Evolutionary conservation across 2,797 vertebrate species (phyloP).

Genomic region (Allobates femoralis): DNA sequence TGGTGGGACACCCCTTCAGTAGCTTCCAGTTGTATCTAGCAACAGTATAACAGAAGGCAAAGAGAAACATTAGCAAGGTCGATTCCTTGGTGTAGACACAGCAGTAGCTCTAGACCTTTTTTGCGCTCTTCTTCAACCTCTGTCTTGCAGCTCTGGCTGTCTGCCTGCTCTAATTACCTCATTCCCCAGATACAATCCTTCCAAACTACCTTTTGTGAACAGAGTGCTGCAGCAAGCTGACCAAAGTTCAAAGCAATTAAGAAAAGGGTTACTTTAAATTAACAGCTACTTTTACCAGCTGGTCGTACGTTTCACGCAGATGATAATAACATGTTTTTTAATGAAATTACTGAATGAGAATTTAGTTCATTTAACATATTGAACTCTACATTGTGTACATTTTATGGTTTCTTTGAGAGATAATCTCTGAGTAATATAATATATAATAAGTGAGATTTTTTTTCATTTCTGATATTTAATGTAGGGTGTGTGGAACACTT

Average conservation of each 20-base stretch:
- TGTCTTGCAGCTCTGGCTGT: constrained; percentile 78
- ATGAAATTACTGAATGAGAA: constrained; percentile 6
- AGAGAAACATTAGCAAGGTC: constrained; percentile 54
- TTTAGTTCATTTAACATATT: background rate
- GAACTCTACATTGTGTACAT: background rate
- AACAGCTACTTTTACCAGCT: constrained; percentile 73
- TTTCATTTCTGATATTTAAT: background rate
- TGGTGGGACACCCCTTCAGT: constrained; percentile 78
- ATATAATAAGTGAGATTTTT: no score
- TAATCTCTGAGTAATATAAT: background rate
- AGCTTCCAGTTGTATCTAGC: constrained; percentile 67
- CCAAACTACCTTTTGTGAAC: constrained; percentile 75
- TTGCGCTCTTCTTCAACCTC: constrained; percentile 71
- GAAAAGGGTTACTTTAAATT: constrained; percentile 79
- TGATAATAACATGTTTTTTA: constrained; percentile 26
- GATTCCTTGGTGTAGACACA: constrained; percentile 66
- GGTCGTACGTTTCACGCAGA: constrained; percentile 51
- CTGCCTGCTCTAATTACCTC: constrained; percentile 80
- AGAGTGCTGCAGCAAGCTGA: constrained; percentile 73
- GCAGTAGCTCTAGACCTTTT: constrained; percentile 64
- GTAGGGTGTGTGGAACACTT: no score
- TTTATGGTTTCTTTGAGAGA: background rate
- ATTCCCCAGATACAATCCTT: constrained; percentile 71
- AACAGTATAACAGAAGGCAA: constrained; percentile 64
- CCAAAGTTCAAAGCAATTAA: constrained; percentile 82